These are phyloP conservation scores for Leucophora obtusa DNA, from an alignment of 2,888 invertebrate species.

Conservation along the genomic window DNA sequence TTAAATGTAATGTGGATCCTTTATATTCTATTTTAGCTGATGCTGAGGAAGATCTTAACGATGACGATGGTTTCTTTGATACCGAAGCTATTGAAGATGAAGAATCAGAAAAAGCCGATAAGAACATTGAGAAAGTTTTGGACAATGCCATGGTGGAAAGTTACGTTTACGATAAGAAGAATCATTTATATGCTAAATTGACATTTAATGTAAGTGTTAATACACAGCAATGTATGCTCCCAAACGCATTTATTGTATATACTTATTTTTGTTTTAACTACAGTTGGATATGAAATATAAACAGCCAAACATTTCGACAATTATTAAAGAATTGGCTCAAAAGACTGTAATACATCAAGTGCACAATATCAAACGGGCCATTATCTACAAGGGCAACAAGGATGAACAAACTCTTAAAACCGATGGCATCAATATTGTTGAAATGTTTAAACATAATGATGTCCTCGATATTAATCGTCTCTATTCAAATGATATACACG, in stretches of 20 bases:
- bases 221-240: too few relatives aligned
- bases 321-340: conserved; percentile 84
- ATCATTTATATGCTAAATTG: conserved; percentile 91
- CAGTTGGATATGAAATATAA: conserved; percentile 82
- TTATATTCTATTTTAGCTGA: conserved; percentile 61
- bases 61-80: conserved; percentile 46
- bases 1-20: not conserved
- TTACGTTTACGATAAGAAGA: conserved; percentile 87
- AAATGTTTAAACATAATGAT: conserved; percentile 90
- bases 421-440: conserved; percentile 95
- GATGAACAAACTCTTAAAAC: conserved; percentile 89
- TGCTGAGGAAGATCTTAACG: conserved; percentile 64
- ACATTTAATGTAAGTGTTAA: conserved; percentile 83
- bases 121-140: conserved; percentile 73
- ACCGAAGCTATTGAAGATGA: conserved; percentile 62
- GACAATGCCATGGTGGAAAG: conserved; percentile 76
- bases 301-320: conserved; percentile 87
- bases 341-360: conserved; percentile 89
- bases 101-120: conserved; percentile 68
- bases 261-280: not conserved
- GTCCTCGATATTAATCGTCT: conserved; percentile 89
- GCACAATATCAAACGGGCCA: conserved; percentile 89
- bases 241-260: too few relatives aligned
- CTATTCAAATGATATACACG: conserved; percentile 96
- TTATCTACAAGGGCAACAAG: conserved; percentile 85